A percentile compares a stretch with the other conserved stretches of the same genome.
phyloP scores from a whole-genome alignment of 2,113 vertebrate species.

The Myotis davidii region DNA sequence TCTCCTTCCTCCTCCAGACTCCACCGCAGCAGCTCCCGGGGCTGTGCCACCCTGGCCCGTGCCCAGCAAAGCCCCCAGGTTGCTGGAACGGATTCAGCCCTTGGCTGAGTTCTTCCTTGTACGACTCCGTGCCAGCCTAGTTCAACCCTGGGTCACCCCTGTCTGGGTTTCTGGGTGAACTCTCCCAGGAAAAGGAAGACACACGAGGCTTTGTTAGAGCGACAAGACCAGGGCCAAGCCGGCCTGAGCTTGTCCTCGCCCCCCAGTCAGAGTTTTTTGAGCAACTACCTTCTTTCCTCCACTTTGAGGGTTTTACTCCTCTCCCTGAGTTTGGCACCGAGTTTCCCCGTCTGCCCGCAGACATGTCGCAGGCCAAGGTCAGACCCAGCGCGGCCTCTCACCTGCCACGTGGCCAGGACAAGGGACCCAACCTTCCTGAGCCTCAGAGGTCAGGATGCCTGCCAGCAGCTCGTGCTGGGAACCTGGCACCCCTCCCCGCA shows the following conservation, averaged over 20 bases:
- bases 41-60: conserved; percentile 34
- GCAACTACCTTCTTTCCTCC: background rate
- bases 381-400: background rate
- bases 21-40: background rate
- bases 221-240: background rate
- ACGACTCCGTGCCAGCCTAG: conserved; percentile 67
- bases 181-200: background rate
- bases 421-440: background rate
- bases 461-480: background rate
- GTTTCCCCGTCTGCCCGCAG: background rate
- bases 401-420: background rate
- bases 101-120: conserved; percentile 56
- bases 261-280: background rate
- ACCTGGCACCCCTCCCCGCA: fast-evolving
- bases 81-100: conserved; percentile 48
- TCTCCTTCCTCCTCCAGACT: background rate
- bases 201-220: background rate
- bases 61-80: conserved; percentile 65
- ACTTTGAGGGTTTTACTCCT: background rate
- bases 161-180: conserved; percentile 59
- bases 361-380: background rate
- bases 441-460: background rate
- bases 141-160: conserved; percentile 67
- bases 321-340: too few relatives aligned
- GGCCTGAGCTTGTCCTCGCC: background rate